Base-by-base conservation (phyloP, 2,888 invertebrate genomes). In the Stenchaetothrips biformis region DNA sequence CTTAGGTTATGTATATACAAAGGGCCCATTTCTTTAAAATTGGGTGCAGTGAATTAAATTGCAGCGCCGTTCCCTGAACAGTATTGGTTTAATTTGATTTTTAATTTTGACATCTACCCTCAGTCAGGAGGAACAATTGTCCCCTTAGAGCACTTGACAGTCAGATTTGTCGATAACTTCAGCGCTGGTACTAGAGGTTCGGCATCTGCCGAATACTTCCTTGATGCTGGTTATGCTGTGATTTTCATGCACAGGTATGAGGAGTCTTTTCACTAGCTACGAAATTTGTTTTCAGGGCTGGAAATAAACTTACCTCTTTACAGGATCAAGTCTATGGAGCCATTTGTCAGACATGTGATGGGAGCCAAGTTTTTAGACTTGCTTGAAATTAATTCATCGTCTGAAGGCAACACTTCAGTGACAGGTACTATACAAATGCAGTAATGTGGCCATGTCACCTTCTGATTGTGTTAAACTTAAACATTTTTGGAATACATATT, bases 161-260 rank as follows among this genome's bases (percentile, higher is more conserved):
- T 99, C 0, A 91, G 99, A 79, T 99, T 96, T 88, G 97, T 99
- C 80, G 99, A 99, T 87, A 99, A 99, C 89, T 99, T 99, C 88
- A 99, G 98, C 87, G 95, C 97, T 25, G 99, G 99, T 78, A 96
- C 94, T 0, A 90, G 99, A 83, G 99, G 99, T 37, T 93, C 99
- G 0, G 92, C 96, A 0, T 98, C 98, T 0, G 93, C 98, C 0
- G 99, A 99, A 90, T 95, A 97, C 86, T 99, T 99, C 88, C 89
- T 99, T 74, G 92, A 94, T 83, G 88, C 90, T 83, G 93, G 92
- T 74, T 99, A 98, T 87, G 93, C 94, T 67, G 98, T 98, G 80
- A 94, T 99, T 85, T 99, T 98, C 88, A 91, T 99, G 90, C 92
- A 97, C 87, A 91, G 92, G 86, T 88, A 84, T 81, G 80, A 81